These are phyloP conservation scores for Proctacanthus coquilletti DNA, from an alignment of 1,140 invertebrate species.

Conservation along the genomic window DNA sequence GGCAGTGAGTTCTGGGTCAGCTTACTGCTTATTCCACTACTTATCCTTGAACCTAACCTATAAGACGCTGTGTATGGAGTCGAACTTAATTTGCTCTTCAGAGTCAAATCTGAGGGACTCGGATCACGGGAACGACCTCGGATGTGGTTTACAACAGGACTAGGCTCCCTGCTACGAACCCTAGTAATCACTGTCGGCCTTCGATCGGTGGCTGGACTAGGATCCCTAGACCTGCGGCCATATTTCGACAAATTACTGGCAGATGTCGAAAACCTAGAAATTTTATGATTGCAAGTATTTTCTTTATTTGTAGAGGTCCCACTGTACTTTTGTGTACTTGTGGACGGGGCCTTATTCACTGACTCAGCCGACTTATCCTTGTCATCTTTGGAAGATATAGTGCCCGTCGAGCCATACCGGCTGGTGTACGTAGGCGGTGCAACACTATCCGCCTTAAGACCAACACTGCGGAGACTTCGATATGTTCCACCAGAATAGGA, in stretches of 20 bases:
- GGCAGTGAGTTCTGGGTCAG: conserved; percentile 1
- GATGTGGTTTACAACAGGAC: conserved; percentile 17
- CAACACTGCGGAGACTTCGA: conserved; percentile 18
- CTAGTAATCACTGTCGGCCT: conserved; percentile 18
- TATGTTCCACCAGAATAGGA: conserved; percentile 28
- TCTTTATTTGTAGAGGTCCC: not conserved
- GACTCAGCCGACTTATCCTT: conserved; percentile 11
- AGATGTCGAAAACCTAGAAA: conserved; percentile 12
- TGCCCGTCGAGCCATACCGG: conserved; percentile 14
- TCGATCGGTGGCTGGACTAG: conserved; percentile 19
- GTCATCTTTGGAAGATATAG: conserved; percentile 8
- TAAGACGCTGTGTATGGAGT: conserved; percentile 8
- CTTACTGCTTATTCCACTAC: conserved; percentile 5
- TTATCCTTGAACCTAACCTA: not conserved
- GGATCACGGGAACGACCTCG: conserved; percentile 22
- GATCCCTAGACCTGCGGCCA: conserved; percentile 17
- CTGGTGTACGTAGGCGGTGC: conserved; percentile 16
- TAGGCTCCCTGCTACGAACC: conserved; percentile 19
- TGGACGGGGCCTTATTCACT: too few relatives aligned
- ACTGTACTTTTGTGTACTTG: not conserved
- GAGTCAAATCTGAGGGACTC: conserved; percentile 9
- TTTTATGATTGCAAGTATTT: not conserved
- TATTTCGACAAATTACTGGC: conserved; percentile 21
- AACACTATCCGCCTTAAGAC: conserved; percentile 3
- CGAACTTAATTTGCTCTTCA: conserved; percentile 1